A percentile compares a stretch with the other conserved stretches of the same genome.
These are phyloP conservation scores for Eriocheir sinensis DNA, from an alignment of 1,140 invertebrate species.

Conservation along the genomic window DNA sequence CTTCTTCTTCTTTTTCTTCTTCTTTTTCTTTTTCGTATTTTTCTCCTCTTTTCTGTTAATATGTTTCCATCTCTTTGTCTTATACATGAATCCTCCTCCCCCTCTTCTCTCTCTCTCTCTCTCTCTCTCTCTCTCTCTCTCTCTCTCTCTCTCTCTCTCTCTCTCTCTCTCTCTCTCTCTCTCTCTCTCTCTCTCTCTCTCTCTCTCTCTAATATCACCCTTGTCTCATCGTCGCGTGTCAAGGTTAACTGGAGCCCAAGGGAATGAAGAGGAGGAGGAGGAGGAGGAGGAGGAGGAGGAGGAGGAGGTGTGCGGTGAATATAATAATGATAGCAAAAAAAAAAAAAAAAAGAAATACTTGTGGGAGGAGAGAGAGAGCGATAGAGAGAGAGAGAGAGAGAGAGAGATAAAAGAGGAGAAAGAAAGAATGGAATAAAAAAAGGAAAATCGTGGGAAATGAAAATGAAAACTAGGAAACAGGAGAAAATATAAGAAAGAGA, in stretches of 20 bases:
- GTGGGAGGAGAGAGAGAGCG: background rate
- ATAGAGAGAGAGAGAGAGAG: background rate
- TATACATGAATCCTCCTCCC: no score
- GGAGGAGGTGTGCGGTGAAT: background rate
- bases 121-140: no score
- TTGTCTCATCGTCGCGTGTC: background rate
- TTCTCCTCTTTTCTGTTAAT: background rate
- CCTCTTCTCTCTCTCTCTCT: background rate
- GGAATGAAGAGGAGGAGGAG: background rate
- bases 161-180: background rate
- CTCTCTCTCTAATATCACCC: background rate
- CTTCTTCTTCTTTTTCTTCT: background rate
- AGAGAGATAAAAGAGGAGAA: background rate
- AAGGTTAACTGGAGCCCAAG: background rate
- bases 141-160: background rate
- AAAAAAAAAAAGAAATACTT: background rate
- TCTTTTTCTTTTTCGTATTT: background rate
- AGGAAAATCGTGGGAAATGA: no score
- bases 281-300: background rate
- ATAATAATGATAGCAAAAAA: background rate
- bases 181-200: background rate
- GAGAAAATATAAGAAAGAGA: no score
- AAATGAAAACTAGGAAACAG: no score
- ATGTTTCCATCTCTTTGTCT: conserved; percentile 26
- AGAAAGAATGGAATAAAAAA: background rate